Evolutionary conservation across 2,797 vertebrate species (phyloP), one percentile per base, ranked within the genome.

Genomic region (Myotis findleyi): DNA sequence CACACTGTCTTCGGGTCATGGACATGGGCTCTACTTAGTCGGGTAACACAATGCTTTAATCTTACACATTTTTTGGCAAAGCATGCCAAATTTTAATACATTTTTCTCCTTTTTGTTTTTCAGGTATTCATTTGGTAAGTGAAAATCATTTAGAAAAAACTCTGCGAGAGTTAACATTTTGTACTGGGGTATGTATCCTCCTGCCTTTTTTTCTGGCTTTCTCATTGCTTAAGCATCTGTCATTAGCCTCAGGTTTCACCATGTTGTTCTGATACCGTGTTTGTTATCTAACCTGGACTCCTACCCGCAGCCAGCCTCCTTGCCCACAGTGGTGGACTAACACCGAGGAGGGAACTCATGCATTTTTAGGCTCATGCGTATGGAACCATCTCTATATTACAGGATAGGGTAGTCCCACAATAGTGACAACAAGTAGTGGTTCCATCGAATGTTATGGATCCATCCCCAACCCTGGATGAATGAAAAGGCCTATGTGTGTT

Each of bases 81-180:
- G 82, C 59, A 75, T 21, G 10, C 14, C 0, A 4, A 17, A 16
- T 93, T 73, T 57, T 97, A 84, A 97, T 89, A 4, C 0, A 4
- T 47, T 92, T 71, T 95, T 84, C 96, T 96, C 87, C 4, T 96
- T 97, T 97, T 97, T 98, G 96, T 98, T 97, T 98, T 99, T 76
- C 97, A 99, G 99, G 99, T 99, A 99, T 97, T 99, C 99, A 89
- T 99, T 99, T 94, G 99, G 99, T 99, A 99, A 99, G 99, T 99
- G 98, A 97, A 85, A 88, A 36, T 96, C 97, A 92, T 25, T 71
- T 92, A 94, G 94, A 91, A 91, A 76, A 73, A 89, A 57, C 41
- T 41, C 96, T 59, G 62, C 92, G 66, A 38, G 96, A 68, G 55
- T 41, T 94, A 4, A 27, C 69, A 30, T 6, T 97, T 62, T 87